Base-by-base conservation (phyloP, 2,113 vertebrate species). In the Pleuronectes platessa region DNA sequence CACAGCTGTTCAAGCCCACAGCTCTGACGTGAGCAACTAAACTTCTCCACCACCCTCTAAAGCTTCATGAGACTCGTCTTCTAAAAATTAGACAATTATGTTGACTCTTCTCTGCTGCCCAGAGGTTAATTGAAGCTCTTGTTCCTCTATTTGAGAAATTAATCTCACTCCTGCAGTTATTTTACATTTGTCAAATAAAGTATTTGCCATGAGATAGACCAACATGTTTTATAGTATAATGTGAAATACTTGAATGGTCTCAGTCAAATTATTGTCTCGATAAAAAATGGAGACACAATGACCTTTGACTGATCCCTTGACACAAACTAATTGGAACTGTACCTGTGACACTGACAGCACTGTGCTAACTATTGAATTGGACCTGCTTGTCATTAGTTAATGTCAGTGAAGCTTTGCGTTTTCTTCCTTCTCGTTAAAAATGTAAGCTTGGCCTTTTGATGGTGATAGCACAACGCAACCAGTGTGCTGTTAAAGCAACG, bases 381-480 rank as follows among this genome's bases (percentile, higher is more conserved):
- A 66, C 68, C 59, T 74, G 11, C 11, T 10, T 62, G 72, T 62
- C 17, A 51, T 86, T 89, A 74, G 86, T 90, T 92, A 88, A 90
- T 83, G 81, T 83, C 79, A 62, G 80, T 23, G 64, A 81, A 83
- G 74, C 76, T 73, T 63, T 74, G 69, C 75, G 88, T 89, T 79
- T 76, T 79, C 87, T 88, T 84, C 73, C 71, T 76, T 53, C 78
- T 91, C 82, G 84, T 94, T 89, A 92, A 92, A 90, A 89, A 92
- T 91, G 77, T 72, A 93, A 74, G 61, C 58, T 40, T 35, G 69
- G 77, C 68, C 35, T 37, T 64, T 71, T 91, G 86, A 92, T 90
- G 89, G 86, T 88, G 82, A 87, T 90, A 77, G 82, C 73, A 75
- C 78, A 81, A 81, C 78, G 72, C 62, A 76, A 69, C 74, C 53